A percentile compares a stretch with the other conserved stretches of the same genome.
These are phyloP conservation scores for Lochmaea crataegi DNA, from an alignment of 2,888 invertebrate genomes.

Conservation along the genomic window DNA sequence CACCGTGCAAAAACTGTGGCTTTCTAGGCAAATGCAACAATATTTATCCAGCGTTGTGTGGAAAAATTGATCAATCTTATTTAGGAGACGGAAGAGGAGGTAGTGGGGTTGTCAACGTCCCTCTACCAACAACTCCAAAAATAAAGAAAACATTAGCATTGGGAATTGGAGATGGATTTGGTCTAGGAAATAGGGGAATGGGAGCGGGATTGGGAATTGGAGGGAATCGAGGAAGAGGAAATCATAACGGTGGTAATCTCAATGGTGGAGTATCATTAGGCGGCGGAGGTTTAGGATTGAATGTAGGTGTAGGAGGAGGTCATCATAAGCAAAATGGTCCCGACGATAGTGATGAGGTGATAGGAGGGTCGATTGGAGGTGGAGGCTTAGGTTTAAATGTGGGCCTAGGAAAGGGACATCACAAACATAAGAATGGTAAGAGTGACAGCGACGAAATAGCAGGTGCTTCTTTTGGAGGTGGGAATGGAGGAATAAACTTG, in stretches of 20 bases:
- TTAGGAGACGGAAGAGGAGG: conserved; percentile 10
- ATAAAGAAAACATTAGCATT: background rate
- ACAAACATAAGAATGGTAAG: background rate
- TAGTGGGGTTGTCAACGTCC: background rate
- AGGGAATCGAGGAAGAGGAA: background rate
- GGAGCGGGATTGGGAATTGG: background rate
- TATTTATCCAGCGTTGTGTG: conserved; percentile 23
- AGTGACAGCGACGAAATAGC: background rate
- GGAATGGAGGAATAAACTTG: background rate
- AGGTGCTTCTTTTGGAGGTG: background rate
- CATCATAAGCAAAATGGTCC: background rate
- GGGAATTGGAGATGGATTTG: background rate
- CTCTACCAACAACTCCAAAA: background rate
- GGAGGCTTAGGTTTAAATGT: background rate
- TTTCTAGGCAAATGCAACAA: conserved; percentile 8
- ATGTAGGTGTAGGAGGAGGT: background rate
- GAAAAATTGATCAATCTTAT: conserved; percentile 13
- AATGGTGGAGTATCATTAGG: background rate
- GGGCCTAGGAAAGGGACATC: background rate
- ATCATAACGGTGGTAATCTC: background rate
- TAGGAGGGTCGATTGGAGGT: background rate
- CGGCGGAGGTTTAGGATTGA: background rate
- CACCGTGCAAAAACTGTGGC: conserved; percentile 6
- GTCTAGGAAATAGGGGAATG: background rate
- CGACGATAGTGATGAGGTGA: background rate